Evolutionary conservation across 2,888 invertebrate species (phyloP), one percentile per base, ranked within the genome.

Genomic region (Tenthredo livida): DNA sequence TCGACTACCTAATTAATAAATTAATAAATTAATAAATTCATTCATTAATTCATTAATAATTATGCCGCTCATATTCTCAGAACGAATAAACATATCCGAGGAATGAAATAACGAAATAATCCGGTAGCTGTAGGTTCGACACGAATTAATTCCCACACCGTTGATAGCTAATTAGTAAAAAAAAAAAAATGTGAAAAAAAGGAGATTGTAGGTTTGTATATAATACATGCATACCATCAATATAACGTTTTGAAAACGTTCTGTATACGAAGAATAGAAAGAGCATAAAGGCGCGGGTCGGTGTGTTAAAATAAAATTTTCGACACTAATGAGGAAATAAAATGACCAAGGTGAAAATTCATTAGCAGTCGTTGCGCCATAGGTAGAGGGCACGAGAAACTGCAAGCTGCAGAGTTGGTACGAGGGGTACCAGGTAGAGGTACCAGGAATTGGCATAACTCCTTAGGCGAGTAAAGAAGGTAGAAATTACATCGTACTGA

Each of bases 391-490:
- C 12, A 25, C 33, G 87, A 88, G 88, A 88, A 89, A 88, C 82
- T 86, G 88, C 86, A 54, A 83, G 33, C 21, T 21, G 58, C 25
- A 61, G 21, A 25, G 25, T 21, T 21, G 73, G 25, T 12, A 37
- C 37, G 37, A 82, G 43, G 65, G 58, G 90, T 92, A 92, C 92
- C 88, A 33, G 58, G 90, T 92, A 82, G 43, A 54, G 58, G 90
- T 92, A 92, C 92, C 88, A 87, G 86, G 92, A 92, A 92, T 92
- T 90, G 90, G 89, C 90, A 90, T 92, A 92, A 92, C 90, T 91
- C 88, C 89, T 88, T 92, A 7, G n/a, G 90, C 87, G 87, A 85
- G 90, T 90, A 90, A 88, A 70, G 84, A 85, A 84, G 86, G 65
- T 15, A 58, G 29, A 87, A 87, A 86, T 29, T 33, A 43, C 43